Conservation (phyloP, 2,888 invertebrate genomes). For the Cerceris ruficornis region DNA sequence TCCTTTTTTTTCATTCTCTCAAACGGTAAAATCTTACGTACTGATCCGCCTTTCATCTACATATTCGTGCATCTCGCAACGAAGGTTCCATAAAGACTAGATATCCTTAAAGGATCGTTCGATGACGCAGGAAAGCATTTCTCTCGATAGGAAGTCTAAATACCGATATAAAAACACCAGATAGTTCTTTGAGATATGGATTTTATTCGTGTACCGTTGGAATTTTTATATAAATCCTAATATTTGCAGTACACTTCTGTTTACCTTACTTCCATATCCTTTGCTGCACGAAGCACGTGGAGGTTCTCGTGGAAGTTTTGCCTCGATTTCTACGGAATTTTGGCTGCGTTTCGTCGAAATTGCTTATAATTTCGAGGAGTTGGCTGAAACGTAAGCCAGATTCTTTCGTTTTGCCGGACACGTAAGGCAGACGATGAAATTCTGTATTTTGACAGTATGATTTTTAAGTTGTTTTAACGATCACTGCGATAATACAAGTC, state of each 20-base stretch:
- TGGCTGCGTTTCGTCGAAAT: too few relatives aligned
- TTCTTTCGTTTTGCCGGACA: too few relatives aligned
- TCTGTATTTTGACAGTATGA: too few relatives aligned
- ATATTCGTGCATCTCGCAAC: conserved; percentile 16
- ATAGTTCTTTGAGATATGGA: conserved; percentile 23
- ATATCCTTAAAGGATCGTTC: conserved; percentile 21
- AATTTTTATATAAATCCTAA: not conserved
- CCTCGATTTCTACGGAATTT: too few relatives aligned
- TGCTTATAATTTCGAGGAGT: too few relatives aligned
- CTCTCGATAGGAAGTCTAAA: conserved; percentile 17
- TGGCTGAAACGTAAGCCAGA: too few relatives aligned
- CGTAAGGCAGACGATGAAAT: too few relatives aligned
- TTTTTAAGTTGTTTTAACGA: too few relatives aligned
- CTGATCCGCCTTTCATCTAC: not conserved
- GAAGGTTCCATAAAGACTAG: conserved; percentile 12
- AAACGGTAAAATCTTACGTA: conserved; percentile 42
- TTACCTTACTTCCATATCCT: not conserved
- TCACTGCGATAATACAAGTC: too few relatives aligned
- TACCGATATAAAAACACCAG: conserved; percentile 1
- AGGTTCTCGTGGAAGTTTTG: too few relatives aligned
- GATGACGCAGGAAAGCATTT: conserved; percentile 9
- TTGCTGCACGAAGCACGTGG: too few relatives aligned
- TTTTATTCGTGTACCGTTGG: conserved; percentile 1
- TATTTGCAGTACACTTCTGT: not conserved
- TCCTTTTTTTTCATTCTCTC: conserved; percentile 21